Base-by-base conservation (phyloP, 2,113 vertebrate genomes). In the Ptilonorhynchus violaceus region DNA sequence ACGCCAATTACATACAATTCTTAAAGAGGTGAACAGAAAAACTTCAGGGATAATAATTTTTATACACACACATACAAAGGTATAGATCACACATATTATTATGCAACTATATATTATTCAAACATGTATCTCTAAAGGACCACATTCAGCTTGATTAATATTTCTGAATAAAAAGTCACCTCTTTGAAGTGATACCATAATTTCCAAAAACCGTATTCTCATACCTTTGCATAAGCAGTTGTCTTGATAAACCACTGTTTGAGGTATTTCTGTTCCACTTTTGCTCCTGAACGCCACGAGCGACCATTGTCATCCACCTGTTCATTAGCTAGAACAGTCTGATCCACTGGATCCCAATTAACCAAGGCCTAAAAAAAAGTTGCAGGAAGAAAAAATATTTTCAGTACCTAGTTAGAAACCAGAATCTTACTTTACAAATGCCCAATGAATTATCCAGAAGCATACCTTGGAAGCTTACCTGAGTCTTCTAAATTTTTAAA, bases 231-330 rank as follows among this genome's bases (percentile, higher is more conserved):
- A 82, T 99, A 99, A 39, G 98, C 98, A 60, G 99, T 99, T 11
- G 99, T 99, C 97, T 98, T 99, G 93, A 99, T 99, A 95, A 99
- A 99, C 99, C 99, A 99, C 85, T 99, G 99, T 76, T 94, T 99
- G 96, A 99, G 99, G 84, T 99, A 98, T 88, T 99, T 99, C 98
- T 99, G 99, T 58, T 99, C 99, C 96, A 99, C 99, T 92, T 98
- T 97, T 44, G 99, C 99, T 50, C 99, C 99, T 39, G 99, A 99
- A 79, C 99, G 99, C 99, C 99, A 99, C 0, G 99, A 99, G 66
- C 93, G 96, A 23, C 99, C 99, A 13, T 97, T 98, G 80, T 99
- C 99, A 96, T 99, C 99, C 98, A 99, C 99, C 95, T 99, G 99
- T 93, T 99, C 99, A 39, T 99, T 99, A 79, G 99, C 99, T 52